Evolutionary conservation across 2,888 invertebrate genomes (phyloP).

Genomic region (Drosophila dives): DNA sequence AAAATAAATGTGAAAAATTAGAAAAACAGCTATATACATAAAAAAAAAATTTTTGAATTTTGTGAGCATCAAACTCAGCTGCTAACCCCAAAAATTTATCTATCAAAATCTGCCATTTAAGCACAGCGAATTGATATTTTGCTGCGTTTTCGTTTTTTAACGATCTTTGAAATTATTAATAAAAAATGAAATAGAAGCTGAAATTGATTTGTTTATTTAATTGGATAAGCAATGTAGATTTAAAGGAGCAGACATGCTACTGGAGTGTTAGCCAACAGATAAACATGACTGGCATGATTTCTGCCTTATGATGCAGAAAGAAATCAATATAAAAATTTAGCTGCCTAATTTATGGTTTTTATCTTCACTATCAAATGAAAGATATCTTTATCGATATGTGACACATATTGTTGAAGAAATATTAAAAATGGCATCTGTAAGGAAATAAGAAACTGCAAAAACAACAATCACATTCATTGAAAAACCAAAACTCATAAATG

Average conservation of each 20-base stretch:
- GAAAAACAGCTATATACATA: neutral
- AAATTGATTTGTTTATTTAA: neutral
- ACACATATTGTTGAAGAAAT: neutral
- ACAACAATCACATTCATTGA: conserved; percentile 13
- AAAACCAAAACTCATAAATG: conserved; percentile 62
- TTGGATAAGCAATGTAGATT: neutral
- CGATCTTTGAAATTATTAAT: neutral
- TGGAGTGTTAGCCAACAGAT: neutral
- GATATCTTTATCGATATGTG: neutral
- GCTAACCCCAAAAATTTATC: neutral
- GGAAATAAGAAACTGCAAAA: conserved; percentile 8
- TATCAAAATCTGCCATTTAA: neutral
- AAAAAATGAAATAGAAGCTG: no score
- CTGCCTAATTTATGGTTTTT: neutral
- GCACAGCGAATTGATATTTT: neutral
- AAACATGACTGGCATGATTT: neutral
- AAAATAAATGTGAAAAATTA: neutral
- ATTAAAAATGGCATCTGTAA: neutral
- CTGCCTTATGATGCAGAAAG: neutral
- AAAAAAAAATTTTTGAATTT: neutral
- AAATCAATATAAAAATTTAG: neutral
- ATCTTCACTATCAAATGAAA: neutral
- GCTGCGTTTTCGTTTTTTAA: neutral
- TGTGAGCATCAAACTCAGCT: neutral
- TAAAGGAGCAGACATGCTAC: neutral